phyloP scores from a whole-genome alignment of 1,140 invertebrate species.

The Rhynchophorus ferrugineus region DNA sequence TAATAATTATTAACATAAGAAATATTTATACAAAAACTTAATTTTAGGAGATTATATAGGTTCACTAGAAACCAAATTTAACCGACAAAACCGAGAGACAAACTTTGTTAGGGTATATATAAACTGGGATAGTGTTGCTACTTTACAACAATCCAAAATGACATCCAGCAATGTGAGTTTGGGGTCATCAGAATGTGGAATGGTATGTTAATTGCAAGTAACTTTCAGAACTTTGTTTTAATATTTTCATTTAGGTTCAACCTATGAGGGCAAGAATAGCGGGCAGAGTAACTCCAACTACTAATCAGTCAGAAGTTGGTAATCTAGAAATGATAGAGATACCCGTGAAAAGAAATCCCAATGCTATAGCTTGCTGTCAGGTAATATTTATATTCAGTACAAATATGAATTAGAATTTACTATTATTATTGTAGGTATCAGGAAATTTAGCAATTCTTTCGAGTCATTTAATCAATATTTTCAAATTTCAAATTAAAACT shows the following conservation, averaged over 20 bases:
- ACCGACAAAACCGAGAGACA: conserved; percentile 45
- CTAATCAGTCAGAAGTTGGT: conserved; percentile 46
- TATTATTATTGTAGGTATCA: conserved; percentile 40
- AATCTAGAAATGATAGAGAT: conserved; percentile 63
- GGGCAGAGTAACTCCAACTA: conserved; percentile 57
- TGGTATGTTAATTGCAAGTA: conserved; percentile 16
- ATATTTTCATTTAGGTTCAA: conserved; percentile 37
- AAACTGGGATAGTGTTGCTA: conserved; percentile 49
- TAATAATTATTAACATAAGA: conserved; percentile 5
- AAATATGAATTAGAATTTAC: too few species aligned
- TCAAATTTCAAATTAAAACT: conserved; percentile 51
- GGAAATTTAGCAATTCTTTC: conserved; percentile 54
- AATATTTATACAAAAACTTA: not conserved
- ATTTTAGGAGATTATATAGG: conserved; percentile 51
- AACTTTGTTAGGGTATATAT: conserved; percentile 57
- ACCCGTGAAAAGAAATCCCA: conserved; percentile 49
- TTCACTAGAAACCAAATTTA: conserved; percentile 54
- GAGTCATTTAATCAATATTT: conserved; percentile 47
- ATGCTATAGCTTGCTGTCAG: conserved; percentile 55
- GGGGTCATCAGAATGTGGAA: conserved; percentile 39
- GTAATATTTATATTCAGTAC: too few species aligned
- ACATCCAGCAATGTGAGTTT: conserved; percentile 36
- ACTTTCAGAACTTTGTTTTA: not conserved
- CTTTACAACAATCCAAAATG: conserved; percentile 40
- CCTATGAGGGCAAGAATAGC: conserved; percentile 63